These are phyloP conservation scores for Phyllostomus hastatus DNA, from an alignment of 2,113 vertebrate species.

Conservation along the genomic window DNA sequence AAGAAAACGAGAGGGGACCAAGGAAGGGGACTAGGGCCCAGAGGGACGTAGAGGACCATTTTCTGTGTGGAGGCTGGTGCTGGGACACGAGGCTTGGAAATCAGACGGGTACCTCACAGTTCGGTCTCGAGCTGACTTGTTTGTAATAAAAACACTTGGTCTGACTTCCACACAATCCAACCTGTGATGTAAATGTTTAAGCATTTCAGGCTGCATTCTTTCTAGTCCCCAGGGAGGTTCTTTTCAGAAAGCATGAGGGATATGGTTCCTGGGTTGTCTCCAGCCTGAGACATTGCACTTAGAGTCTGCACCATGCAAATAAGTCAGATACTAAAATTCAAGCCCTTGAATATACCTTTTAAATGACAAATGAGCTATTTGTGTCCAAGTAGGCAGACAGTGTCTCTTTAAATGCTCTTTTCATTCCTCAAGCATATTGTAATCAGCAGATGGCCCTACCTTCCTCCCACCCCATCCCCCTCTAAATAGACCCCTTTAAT, in stretches of 20 bases:
- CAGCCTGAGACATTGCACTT: background rate
- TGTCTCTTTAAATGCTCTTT: slow-evolving; percentile 57
- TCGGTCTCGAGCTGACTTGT: slow-evolving; percentile 29
- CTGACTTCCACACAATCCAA: slow-evolving; percentile 18
- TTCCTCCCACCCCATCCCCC: background rate
- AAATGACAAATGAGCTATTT: background rate
- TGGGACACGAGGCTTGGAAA: background rate
- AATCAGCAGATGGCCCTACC: slow-evolving; percentile 81
- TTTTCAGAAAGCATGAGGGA: background rate
- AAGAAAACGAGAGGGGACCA: background rate
- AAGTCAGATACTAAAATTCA: background rate
- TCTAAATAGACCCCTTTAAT: slow-evolving; percentile 66
- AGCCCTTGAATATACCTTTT: background rate
- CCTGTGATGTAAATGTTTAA: background rate
- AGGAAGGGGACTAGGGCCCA: background rate
- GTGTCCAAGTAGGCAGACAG: background rate
- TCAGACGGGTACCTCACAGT: background rate
- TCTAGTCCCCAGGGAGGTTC: slow-evolving; percentile 5
- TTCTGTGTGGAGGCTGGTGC: background rate
- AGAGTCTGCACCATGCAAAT: background rate
- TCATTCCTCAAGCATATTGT: slow-evolving; percentile 50
- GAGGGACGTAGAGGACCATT: background rate
- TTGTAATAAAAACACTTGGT: slow-evolving; percentile 57
- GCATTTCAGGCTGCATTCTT: slow-evolving; percentile 38
- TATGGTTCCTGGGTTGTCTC: background rate